Evolutionary conservation across 2,113 vertebrate genomes (phyloP).

Genomic region (Pteruthius melanotis): DNA sequence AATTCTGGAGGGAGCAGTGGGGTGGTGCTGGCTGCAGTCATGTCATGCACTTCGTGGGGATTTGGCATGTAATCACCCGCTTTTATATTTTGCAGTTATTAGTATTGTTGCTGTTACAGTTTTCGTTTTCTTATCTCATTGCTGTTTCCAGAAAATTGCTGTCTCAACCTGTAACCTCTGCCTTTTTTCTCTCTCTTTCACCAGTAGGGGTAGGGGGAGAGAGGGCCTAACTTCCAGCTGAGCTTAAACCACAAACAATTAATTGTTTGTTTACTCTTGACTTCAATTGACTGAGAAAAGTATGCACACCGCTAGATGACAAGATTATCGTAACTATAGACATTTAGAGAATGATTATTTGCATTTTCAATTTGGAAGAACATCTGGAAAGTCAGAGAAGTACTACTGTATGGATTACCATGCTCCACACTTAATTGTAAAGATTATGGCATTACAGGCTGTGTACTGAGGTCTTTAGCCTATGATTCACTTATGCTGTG

Average conservation of each 20-base stretch:
- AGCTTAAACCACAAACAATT: background rate
- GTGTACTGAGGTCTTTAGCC: background rate
- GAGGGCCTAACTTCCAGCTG: background rate
- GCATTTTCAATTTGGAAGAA: background rate
- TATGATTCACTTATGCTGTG: background rate
- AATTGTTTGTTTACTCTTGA: background rate
- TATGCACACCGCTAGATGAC: accelerated
- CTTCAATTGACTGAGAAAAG: accelerated
- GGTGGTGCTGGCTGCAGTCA: accelerated
- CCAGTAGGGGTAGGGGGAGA: accelerated
- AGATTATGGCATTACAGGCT: background rate
- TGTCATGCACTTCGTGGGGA: accelerated
- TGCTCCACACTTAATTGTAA: background rate
- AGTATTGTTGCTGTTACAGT: background rate
- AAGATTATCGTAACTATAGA: background rate
- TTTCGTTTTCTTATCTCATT: background rate
- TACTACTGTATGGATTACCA: background rate
- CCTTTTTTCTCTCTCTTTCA: background rate
- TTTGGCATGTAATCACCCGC: background rate
- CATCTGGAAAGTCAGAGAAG: background rate
- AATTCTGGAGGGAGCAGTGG: background rate
- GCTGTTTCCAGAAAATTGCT: background rate
- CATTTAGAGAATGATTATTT: background rate
- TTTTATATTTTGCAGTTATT: background rate
- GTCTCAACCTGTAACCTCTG: background rate